Conservation (phyloP, 2,888 invertebrate species). For the Ypsolopha sequella region DNA sequence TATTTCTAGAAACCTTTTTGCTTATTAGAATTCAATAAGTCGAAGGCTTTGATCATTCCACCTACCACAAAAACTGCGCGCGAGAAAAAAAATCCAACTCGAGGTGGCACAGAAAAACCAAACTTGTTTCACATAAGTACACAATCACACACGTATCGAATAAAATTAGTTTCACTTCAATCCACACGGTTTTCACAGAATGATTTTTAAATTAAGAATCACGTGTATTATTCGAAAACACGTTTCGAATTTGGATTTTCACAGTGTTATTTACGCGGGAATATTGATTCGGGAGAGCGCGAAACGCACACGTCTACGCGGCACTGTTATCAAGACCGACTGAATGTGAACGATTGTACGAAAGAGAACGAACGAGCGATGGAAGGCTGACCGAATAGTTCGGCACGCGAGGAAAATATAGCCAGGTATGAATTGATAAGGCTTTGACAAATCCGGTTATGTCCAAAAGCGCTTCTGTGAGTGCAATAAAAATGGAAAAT, state of each 20-base stretch:
- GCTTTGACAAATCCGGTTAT: no score
- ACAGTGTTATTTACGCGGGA: slow-evolving; percentile 36
- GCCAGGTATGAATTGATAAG: not conserved
- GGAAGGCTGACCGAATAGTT: slow-evolving; percentile 12
- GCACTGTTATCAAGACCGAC: slow-evolving; percentile 53
- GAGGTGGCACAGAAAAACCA: slow-evolving; percentile 32
- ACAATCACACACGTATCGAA: not conserved
- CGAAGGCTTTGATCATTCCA: slow-evolving; percentile 18
- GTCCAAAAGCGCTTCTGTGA: no score
- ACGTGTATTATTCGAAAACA: not conserved
- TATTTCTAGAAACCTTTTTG: no score
- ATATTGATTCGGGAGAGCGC: slow-evolving; percentile 12
- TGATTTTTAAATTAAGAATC: not conserved
- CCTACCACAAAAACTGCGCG: slow-evolving; percentile 50
- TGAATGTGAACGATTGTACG: slow-evolving; percentile 26
- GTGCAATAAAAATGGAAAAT: no score
- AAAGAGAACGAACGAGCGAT: slow-evolving; percentile 30
- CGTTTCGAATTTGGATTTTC: slow-evolving; percentile 18
- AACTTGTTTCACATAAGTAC: slow-evolving; percentile 40
- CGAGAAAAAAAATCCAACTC: slow-evolving; percentile 46
- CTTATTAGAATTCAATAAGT: not conserved
- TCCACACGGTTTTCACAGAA: not conserved
- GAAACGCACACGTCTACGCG: slow-evolving; percentile 23
- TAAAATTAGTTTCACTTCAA: not conserved
- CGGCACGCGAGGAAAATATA: not conserved